Percentiles rank a stretch among this genome's conserved stretches.
phyloP scores from a whole-genome alignment of 2,113 vertebrate species.

The Grantiella picta region DNA sequence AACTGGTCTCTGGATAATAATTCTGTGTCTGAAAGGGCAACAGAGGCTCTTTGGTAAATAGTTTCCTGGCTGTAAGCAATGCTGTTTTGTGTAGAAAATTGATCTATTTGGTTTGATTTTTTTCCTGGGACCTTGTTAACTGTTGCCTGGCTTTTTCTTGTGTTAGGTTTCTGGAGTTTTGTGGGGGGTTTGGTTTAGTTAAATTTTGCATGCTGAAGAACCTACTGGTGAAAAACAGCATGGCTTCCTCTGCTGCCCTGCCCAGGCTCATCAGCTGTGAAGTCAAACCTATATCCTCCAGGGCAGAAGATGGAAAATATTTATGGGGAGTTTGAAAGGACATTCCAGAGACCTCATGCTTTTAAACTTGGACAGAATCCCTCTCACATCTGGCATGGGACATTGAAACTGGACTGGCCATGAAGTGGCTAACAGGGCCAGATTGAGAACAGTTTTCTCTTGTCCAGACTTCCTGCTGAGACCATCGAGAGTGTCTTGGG shows the following conservation, averaged over 20 bases:
- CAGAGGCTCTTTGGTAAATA: neutral
- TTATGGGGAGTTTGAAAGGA: slow-evolving; percentile 40
- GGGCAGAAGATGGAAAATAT: slow-evolving; percentile 37
- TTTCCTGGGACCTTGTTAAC: neutral
- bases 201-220: neutral
- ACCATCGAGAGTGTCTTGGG: slow-evolving; percentile 38
- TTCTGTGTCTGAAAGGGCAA: neutral
- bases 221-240: neutral
- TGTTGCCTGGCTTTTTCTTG: neutral
- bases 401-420: neutral
- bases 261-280: neutral
- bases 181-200: neutral
- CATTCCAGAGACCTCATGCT: slow-evolving; percentile 19
- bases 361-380: slow-evolving; percentile 21
- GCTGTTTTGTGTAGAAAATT: neutral
- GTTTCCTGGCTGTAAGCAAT: neutral
- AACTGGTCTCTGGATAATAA: neutral
- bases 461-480: slow-evolving; percentile 47
- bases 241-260: neutral
- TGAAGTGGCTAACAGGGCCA: slow-evolving; percentile 24
- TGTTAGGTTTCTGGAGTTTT: neutral
- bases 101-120: neutral
- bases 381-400: neutral
- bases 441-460: slow-evolving; percentile 42
- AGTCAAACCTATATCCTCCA: neutral